Percentiles rank a stretch among this genome's conserved stretches.
These are phyloP conservation scores for Nothoprocta perdicaria DNA, from an alignment of 2,113 vertebrate genomes.

Conservation along the genomic window DNA sequence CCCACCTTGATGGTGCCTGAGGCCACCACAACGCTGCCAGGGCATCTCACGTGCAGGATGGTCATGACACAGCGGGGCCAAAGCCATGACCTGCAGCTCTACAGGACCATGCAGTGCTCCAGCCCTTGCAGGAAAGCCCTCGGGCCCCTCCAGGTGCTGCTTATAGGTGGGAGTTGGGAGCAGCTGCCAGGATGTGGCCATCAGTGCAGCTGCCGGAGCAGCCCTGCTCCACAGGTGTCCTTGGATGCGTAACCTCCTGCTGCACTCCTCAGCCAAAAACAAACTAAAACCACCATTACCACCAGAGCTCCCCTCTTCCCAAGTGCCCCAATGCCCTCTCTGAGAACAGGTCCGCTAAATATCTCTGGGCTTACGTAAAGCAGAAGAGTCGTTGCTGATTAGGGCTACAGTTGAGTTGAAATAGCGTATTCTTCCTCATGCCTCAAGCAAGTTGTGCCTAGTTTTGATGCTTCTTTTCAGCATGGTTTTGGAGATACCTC, in stretches of 20 bases:
- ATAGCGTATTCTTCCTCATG: background rate
- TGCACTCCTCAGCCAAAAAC: background rate
- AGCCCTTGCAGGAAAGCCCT: accelerated
- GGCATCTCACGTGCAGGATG: accelerated
- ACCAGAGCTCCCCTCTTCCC: accelerated
- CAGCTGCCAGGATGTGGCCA: conserved; percentile 46
- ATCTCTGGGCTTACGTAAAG: background rate
- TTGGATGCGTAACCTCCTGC: background rate
- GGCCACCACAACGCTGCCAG: accelerated
- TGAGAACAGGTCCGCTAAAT: background rate
- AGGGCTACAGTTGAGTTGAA: background rate
- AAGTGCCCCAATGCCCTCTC: background rate
- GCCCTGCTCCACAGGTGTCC: background rate
- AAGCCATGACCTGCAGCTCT: accelerated
- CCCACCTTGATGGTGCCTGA: accelerated
- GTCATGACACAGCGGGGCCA: accelerated
- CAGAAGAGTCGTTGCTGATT: background rate
- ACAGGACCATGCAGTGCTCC: accelerated
- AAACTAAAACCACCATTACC: background rate
- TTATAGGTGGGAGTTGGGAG: background rate
- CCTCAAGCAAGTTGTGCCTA: background rate
- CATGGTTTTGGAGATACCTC: background rate
- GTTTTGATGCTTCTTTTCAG: background rate
- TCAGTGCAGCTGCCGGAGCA: background rate
- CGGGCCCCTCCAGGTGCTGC: accelerated